phyloP scores from a whole-genome alignment of 2,113 vertebrate genomes.

The Laticauda laticaudata region DNA sequence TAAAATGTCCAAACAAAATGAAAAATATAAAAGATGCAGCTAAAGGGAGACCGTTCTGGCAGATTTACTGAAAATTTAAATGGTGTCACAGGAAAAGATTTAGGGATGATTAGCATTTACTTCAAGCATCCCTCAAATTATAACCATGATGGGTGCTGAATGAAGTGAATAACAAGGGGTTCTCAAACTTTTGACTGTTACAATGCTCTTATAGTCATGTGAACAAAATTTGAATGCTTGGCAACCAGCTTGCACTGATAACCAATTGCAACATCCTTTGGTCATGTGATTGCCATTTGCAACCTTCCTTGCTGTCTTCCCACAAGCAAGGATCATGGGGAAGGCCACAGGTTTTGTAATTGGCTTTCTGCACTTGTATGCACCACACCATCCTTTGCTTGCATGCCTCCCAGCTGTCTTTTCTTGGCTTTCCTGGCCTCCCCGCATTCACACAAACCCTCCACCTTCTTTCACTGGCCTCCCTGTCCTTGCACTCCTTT shows the following conservation, averaged over 20 bases:
- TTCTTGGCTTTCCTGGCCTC: not conserved
- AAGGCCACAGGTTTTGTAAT: not conserved
- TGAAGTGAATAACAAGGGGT: not conserved
- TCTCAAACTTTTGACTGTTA: not conserved
- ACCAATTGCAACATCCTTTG: not conserved
- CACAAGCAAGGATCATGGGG: not conserved
- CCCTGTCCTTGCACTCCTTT: not conserved
- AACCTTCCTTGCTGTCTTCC: not conserved
- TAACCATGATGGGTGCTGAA: not conserved
- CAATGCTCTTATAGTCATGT: not conserved
- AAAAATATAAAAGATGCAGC: conserved; percentile 39
- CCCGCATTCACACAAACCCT: not conserved
- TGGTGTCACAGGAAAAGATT: not conserved
- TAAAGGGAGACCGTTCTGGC: not conserved
- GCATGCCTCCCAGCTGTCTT: not conserved
- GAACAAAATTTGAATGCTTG: not conserved
- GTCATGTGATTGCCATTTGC: not conserved
- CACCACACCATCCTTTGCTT: not conserved
- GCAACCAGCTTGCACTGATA: not conserved
- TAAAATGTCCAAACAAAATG: conserved; percentile 49
- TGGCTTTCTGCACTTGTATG: not conserved
- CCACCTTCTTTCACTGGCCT: not conserved
- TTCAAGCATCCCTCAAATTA: not conserved
- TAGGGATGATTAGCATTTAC: not conserved
- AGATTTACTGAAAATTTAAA: not conserved